phyloP scores from a whole-genome alignment of 1,140 invertebrate species.

The Drosophila bocqueti region DNA sequence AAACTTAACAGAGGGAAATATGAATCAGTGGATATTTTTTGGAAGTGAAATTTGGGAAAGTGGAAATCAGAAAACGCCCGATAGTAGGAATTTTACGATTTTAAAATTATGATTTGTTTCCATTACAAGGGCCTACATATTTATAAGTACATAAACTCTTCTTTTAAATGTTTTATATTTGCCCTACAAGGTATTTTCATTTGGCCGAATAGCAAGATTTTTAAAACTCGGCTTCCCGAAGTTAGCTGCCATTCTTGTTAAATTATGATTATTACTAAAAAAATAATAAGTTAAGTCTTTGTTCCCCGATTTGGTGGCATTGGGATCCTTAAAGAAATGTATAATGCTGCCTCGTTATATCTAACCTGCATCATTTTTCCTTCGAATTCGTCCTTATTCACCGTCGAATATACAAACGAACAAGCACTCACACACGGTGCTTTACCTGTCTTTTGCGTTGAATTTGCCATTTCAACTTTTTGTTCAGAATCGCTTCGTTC shows the following conservation, averaged over 20 bases:
- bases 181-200: no score
- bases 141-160: no score
- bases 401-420: background rate
- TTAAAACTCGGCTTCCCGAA: no score
- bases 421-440: background rate
- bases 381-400: background rate
- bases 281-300: background rate
- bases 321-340: background rate
- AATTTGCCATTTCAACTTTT: constrained; percentile 71
- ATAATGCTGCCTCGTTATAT: constrained; percentile 2
- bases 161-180: no score
- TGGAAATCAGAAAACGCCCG: no score
- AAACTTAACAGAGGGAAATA: background rate
- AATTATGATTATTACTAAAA: background rate
- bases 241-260: background rate
- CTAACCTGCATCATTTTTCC: background rate
- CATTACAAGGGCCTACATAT: no score
- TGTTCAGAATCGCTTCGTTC: constrained; percentile 39
- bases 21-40: no score
- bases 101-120: no score
- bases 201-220: no score
- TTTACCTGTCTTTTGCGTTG: constrained; percentile 68
- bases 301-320: background rate
- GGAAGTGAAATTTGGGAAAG: no score
- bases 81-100: no score